Base-by-base conservation (phyloP, 2,113 vertebrate species). In the Stictonetta naevosa region DNA sequence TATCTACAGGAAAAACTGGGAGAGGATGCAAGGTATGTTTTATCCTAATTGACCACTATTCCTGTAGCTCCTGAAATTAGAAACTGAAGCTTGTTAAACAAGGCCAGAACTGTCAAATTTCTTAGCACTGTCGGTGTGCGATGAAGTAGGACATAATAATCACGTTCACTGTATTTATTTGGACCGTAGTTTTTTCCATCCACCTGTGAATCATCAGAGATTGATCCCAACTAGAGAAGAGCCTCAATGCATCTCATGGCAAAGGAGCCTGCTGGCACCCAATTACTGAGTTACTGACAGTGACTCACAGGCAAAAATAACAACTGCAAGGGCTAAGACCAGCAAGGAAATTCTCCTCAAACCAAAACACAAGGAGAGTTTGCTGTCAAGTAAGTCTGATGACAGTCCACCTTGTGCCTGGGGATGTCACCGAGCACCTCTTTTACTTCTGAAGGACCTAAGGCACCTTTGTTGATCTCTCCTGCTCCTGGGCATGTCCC, bases 161-260 rank as follows among this genome's bases (percentile, higher is more conserved):
- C 2, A 1, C 5, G 79, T 42, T 50, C 25, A 28, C 13, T 0
- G 0, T 13, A 29, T 33, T 67, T 1, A 0, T 50, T 55, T 88
- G 76, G 50, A 18, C 34, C 36, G 42, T 0, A 42, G 48, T 19
- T 66, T 55, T 59, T 78, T 19, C 69, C 31, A 7, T 11, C 3
- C 3, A 63, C 19, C 15, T 29, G 48, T 31, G 34, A 75, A 56
- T 52, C 20, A 60, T 15, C 69, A 38, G 42, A 33, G 36, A 56
- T 1, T 8, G 17, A 64, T 2, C 19, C 17, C 76, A 76, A 21
- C 7, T 50, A 53, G 3, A 74, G 53, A 67, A 78, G 38, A 63
- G 16, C 7, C 10, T 25, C 50, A n/a, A 38, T 2, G 2, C 11
- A 31, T 48, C 55, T 29, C 3, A 0, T 8, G 26, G 22, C 28